phyloP scores from a whole-genome alignment of 2,888 invertebrate species.

The Aleiodes testaceus region DNA sequence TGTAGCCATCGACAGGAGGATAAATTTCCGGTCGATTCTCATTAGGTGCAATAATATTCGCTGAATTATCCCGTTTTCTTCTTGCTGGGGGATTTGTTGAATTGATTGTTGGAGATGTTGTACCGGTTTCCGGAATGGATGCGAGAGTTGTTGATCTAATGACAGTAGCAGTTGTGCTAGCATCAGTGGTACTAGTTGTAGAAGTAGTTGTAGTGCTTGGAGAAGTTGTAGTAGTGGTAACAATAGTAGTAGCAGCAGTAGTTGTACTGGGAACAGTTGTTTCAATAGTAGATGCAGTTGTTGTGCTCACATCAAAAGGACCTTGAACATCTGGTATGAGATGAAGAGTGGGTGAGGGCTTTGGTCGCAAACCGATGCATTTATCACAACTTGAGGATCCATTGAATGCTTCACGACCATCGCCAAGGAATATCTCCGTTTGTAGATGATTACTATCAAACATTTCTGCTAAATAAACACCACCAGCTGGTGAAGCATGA shows the following conservation, averaged over 20 bases:
- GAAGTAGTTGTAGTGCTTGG: slow-evolving; percentile 42
- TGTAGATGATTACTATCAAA: slow-evolving; percentile 81
- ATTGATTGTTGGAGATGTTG: slow-evolving; percentile 43
- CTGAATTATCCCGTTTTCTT: slow-evolving; percentile 58
- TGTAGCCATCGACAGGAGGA: slow-evolving; percentile 80
- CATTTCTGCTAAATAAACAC: slow-evolving; percentile 90
- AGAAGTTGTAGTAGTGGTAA: slow-evolving; percentile 46
- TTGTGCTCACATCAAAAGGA: slow-evolving; percentile 36
- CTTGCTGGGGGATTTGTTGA: slow-evolving; percentile 43
- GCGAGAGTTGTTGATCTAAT: too few species aligned
- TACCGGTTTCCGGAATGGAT: too few species aligned
- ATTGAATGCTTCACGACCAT: slow-evolving; percentile 73
- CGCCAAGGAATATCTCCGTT: slow-evolving; percentile 84
- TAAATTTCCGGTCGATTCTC: slow-evolving; percentile 61
- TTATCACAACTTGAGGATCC: slow-evolving; percentile 71
- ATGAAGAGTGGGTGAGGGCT: slow-evolving; percentile 61
- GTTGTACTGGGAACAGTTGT: slow-evolving; percentile 45
- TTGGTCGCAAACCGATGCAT: slow-evolving; percentile 75
- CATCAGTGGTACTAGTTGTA: slow-evolving; percentile 48
- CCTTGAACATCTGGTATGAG: slow-evolving; percentile 62
- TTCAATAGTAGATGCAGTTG: slow-evolving; percentile 32
- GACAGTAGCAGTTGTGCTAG: too few species aligned
- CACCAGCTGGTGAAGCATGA: slow-evolving; percentile 79
- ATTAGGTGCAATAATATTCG: slow-evolving; percentile 61
- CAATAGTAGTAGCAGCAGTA: slow-evolving; percentile 53